Evolutionary conservation across 2,888 invertebrate genomes (phyloP).

Genomic region (Colletes collaris): DNA sequence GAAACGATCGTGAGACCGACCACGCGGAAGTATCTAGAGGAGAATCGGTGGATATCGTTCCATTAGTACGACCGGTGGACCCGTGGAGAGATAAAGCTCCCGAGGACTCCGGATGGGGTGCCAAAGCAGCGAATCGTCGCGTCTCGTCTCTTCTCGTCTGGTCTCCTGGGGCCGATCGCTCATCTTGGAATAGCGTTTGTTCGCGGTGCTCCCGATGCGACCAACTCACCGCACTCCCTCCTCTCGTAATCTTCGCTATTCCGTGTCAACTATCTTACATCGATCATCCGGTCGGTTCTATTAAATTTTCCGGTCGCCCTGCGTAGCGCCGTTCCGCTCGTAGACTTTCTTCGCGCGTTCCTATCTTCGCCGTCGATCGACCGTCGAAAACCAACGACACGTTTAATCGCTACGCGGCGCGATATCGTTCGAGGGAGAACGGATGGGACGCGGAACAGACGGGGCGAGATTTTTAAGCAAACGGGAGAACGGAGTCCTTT

Average conservation of each 20-base stretch:
- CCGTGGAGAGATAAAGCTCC: constrained; percentile 71
- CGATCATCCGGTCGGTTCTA: constrained; percentile 78
- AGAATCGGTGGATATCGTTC: constrained; percentile 42
- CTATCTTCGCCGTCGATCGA: too few relatives aligned
- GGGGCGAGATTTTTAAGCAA: constrained; percentile 55
- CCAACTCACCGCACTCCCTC: constrained; percentile 57
- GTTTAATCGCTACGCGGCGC: too few relatives aligned
- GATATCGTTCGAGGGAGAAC: neutral
- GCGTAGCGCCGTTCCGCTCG: constrained; percentile 14
- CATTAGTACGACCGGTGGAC: constrained; percentile 58
- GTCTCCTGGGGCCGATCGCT: constrained; percentile 80
- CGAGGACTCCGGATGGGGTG: constrained; percentile 70
- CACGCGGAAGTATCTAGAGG: constrained; percentile 16
- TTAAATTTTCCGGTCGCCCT: constrained; percentile 73
- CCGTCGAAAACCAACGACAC: neutral
- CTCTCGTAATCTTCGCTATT: constrained; percentile 78
- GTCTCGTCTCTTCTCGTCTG: constrained; percentile 11
- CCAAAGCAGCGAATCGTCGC: constrained; percentile 67
- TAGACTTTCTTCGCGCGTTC: constrained; percentile 27
- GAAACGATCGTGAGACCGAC: neutral
- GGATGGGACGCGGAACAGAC: neutral
- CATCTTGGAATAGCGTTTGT: constrained; percentile 77
- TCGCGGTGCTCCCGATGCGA: constrained; percentile 61
- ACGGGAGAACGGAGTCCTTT: constrained; percentile 65
- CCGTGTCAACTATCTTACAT: constrained; percentile 78